Evolutionary conservation across 1,140 invertebrate species (phyloP), one percentile per base, ranked within the genome.

Genomic region (Thaumetopoea pityocampa): DNA sequence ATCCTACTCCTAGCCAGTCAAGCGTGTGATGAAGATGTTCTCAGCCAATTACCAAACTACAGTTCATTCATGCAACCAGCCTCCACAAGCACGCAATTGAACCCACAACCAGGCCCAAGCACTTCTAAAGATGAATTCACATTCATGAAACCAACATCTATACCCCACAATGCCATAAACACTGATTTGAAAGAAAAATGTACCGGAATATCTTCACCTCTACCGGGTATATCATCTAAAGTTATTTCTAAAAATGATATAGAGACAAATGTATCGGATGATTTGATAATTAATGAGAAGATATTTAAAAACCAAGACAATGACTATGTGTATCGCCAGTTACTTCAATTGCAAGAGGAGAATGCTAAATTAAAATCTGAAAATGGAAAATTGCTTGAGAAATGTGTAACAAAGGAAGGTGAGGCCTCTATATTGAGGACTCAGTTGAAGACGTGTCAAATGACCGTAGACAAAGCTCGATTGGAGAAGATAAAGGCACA

Each of bases 391-490:
- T 53, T 85, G 14, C 48, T 71, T 11, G 80, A 84, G 5, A 81
- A 84, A 49, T 81, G 72, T 70, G 62, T 85, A 0, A 81, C 70
- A 0, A 85, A 84, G 38, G 78, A 86, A 47, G 84, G 84, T 15
- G 84, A 86, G 41, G 69, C 71, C 0, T 80, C 82, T 26, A 85
- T 85, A 27, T 49, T 86, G 5, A 49, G 82, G 2, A 74, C 72
- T 15, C 82, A 85, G 37, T 36, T 86, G 8, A 85, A 85, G 37
- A 63, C 59, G 3, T 68, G 53, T 36, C 81, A 84, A 43, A 15
- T 61, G 1, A 50, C 81, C 0, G 65, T 76, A 1, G 79, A 85
- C 32, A 76, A 70, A 55, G 73, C 64, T 1, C 58, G 73, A 22
- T 38, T 83, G 14, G 79, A 86, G 12, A 78, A 73, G 36, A 61